Conservation (phyloP, 2,888 invertebrate genomes). For the Siphlonurus alternatus region DNA sequence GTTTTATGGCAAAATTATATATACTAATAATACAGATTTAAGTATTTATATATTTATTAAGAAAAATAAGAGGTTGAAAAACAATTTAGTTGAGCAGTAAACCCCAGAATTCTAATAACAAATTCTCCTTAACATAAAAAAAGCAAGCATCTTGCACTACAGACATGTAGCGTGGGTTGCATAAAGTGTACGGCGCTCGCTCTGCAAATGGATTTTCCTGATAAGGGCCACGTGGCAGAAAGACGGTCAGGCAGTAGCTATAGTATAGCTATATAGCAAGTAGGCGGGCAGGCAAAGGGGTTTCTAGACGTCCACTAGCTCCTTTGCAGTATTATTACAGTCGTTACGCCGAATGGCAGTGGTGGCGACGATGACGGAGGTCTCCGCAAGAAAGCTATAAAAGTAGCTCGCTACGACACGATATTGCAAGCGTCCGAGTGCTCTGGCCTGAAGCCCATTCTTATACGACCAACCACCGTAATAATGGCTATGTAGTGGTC, state of each 20-base stretch:
- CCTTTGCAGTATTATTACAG: not conserved
- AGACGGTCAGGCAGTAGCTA: no score
- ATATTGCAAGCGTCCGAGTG: not conserved
- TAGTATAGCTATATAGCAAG: not conserved
- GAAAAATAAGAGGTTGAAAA: not conserved
- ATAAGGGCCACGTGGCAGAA: not conserved
- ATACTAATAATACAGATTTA: not conserved
- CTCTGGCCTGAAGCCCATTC: not conserved
- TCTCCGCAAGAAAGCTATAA: not conserved
- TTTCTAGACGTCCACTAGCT: not conserved
- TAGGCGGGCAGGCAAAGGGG: not conserved
- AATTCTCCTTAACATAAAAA: not conserved
- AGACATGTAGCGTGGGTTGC: not conserved
- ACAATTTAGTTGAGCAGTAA: not conserved
- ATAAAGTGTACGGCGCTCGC: not conserved
- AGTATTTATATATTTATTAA: not conserved
- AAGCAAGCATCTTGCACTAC: not conserved
- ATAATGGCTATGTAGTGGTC: not conserved
- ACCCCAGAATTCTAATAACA: not conserved
- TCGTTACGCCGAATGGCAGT: not conserved
- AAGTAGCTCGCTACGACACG: not conserved
- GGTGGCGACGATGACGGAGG: not conserved
- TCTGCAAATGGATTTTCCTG: not conserved
- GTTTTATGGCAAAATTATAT: no score
- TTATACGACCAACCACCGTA: no score